Conservation (phyloP, 2,113 vertebrate genomes). For the Chloropsis hardwickii region DNA sequence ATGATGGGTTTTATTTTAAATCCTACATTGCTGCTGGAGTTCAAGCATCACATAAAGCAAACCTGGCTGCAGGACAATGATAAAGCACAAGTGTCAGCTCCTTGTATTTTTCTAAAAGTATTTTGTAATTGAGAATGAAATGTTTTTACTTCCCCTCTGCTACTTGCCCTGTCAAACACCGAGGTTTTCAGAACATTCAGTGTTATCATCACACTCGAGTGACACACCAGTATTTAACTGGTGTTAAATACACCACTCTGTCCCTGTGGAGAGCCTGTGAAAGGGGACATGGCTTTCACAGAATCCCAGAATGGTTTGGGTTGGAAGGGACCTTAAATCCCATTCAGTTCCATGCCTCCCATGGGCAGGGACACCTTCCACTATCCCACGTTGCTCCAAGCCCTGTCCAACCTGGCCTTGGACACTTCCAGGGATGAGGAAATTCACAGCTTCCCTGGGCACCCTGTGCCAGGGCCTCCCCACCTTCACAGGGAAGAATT, state of each 20-base stretch:
- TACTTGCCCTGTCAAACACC: background rate
- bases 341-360: background rate
- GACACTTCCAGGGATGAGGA: background rate
- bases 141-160: background rate
- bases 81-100: background rate
- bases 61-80: background rate
- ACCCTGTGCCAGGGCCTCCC: background rate
- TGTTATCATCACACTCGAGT: background rate
- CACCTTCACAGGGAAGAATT: background rate
- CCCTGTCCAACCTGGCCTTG: accelerated
- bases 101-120: background rate
- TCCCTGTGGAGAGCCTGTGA: background rate
- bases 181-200: background rate
- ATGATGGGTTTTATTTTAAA: conserved; percentile 37
- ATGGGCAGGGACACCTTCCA: background rate
- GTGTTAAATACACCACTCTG: too few relatives aligned
- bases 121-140: background rate
- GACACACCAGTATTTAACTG: background rate
- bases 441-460: background rate
- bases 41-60: background rate
- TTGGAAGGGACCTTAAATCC: background rate
- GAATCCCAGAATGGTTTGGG: background rate
- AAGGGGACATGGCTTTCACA: background rate
- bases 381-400: background rate
- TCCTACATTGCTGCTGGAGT: conserved; percentile 14